These are phyloP conservation scores for Montipora capricornis DNA, from an alignment of 64 coral and sea anemone species.

Conservation along the genomic window DNA sequence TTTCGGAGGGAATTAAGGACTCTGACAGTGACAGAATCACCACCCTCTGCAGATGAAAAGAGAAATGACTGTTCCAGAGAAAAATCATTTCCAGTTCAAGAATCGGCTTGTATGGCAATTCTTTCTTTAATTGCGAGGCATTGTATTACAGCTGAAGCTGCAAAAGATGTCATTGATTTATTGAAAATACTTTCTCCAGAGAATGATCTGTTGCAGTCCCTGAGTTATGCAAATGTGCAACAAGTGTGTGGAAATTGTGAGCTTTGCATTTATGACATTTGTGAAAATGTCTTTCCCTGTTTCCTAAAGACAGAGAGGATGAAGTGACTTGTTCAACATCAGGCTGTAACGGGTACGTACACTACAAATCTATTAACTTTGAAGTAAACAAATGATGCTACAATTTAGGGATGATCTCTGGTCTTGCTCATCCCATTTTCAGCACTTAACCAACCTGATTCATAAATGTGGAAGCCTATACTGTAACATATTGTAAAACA, in stretches of 20 bases:
- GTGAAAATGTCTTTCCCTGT: conserved; percentile 16
- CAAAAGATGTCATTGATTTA: conserved; percentile 59
- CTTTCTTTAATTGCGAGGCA: conserved; percentile 42
- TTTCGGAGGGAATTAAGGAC: not conserved
- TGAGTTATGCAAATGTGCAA: conserved; percentile 23
- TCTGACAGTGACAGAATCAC: not conserved
- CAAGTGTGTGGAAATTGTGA: conserved; percentile 51
- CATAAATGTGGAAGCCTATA: too few relatives aligned
- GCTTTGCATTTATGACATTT: conserved; percentile 42
- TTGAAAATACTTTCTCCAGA: conserved; percentile 37
- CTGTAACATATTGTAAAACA: too few relatives aligned
- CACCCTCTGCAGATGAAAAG: not conserved
- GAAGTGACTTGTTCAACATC: conserved; percentile 6
- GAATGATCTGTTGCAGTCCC: conserved; percentile 4
- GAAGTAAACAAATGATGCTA: too few relatives aligned
- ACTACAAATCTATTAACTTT: too few relatives aligned
- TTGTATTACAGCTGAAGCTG: conserved; percentile 54
- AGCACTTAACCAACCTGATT: too few relatives aligned
- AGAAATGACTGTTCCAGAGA: not conserved
- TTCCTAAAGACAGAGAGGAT: not conserved
- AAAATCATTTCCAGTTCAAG: not conserved
- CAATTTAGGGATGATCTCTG: too few relatives aligned
- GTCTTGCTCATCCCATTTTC: too few relatives aligned
- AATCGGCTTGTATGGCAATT: conserved; percentile 47
- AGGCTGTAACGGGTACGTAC: not conserved